Evolutionary conservation across 2,113 vertebrate genomes (phyloP).

Genomic region (Percina caprodes): DNA sequence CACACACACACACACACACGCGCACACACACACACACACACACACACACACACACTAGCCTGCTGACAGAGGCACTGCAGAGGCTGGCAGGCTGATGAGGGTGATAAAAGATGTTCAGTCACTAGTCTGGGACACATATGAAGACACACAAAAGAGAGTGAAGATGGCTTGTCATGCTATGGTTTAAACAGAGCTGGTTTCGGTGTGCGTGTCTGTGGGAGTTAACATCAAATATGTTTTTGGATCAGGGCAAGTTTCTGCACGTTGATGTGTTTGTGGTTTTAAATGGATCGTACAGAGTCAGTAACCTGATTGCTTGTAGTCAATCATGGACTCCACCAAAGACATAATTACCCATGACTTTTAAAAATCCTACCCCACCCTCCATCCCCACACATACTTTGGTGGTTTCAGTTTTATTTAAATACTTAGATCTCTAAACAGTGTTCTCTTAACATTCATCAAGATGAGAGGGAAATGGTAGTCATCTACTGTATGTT

Average conservation of each 20-base stretch:
- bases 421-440: neutral
- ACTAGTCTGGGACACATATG: neutral
- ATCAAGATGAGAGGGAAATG: neutral
- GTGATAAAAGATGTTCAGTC: constrained; percentile 5
- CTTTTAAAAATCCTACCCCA: neutral
- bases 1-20: constrained; percentile 6
- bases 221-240: constrained; percentile 14
- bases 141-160: neutral
- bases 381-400: neutral
- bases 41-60: neutral
- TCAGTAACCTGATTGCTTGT: neutral
- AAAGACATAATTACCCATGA: neutral
- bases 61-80: constrained; percentile 5
- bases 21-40: constrained; percentile 10
- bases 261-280: neutral
- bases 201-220: neutral
- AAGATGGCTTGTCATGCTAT: constrained; percentile 10
- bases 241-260: constrained; percentile 6
- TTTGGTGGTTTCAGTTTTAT: neutral
- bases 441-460: neutral
- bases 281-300: neutral
- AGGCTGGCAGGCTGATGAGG: neutral
- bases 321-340: neutral
- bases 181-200: constrained; percentile 1
- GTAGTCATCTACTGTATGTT: neutral